A percentile compares a stretch with the other conserved stretches of the same genome.
Evolutionary conservation across 1,140 invertebrate species (phyloP).

Genomic region (Eupristina koningsbergeri): DNA sequence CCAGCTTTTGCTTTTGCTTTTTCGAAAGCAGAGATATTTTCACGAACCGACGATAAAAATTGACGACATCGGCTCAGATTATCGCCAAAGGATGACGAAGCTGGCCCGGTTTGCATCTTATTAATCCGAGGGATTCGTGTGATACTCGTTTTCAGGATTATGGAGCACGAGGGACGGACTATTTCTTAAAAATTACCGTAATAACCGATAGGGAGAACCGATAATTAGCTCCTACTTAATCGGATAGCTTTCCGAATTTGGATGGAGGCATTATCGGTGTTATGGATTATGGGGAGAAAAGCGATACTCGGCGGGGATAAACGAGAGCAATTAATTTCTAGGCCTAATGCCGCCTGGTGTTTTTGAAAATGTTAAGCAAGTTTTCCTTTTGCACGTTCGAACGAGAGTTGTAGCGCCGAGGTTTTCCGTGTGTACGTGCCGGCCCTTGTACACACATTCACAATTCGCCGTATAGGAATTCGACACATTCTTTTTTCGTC

Average conservation of each 20-base stretch:
- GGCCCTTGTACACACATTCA: no score
- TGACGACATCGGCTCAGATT: neutral
- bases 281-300: neutral
- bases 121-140: neutral
- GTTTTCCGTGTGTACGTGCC: no score
- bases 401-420: neutral
- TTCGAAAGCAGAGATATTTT: slow-evolving; percentile 35
- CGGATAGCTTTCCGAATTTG: neutral
- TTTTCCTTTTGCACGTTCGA: neutral
- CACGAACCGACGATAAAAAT: neutral
- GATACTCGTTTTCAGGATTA: neutral
- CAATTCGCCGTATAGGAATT: slow-evolving; percentile 5
- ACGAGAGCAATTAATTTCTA: neutral
- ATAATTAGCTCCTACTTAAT: neutral
- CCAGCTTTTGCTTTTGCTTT: slow-evolving; percentile 43
- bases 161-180: neutral
- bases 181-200: neutral
- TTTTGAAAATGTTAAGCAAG: slow-evolving; percentile 6
- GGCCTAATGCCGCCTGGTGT: neutral
- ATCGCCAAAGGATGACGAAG: neutral
- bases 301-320: neutral
- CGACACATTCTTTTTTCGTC: neutral
- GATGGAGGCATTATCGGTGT: neutral
- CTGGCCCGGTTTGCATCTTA: neutral
- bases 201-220: neutral